A percentile compares a stretch with the other conserved stretches of the same genome.
These are phyloP conservation scores for Drosophila paramelanica DNA, from an alignment of 2,888 invertebrate species.

Conservation along the genomic window DNA sequence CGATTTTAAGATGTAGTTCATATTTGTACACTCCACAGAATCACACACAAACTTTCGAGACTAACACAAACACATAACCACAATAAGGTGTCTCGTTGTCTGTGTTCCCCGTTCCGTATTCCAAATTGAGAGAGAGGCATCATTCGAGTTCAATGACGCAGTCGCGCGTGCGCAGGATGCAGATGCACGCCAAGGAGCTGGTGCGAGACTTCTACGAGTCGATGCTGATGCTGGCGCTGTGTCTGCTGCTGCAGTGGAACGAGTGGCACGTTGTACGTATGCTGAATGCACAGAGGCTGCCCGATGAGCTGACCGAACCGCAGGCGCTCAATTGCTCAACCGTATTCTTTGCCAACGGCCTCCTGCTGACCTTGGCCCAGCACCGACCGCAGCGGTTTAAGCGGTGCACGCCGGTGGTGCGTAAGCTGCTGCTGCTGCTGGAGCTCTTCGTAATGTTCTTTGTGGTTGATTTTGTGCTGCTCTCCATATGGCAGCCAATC, in stretches of 20 bases:
- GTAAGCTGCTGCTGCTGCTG: conserved; percentile 25
- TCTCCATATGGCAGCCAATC: conserved; percentile 48
- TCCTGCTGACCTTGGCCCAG: conserved; percentile 35
- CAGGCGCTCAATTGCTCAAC: conserved; percentile 29
- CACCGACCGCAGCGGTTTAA: conserved; percentile 35
- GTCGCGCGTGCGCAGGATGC: conserved; percentile 12
- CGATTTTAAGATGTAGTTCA: neutral
- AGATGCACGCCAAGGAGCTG: conserved; percentile 14
- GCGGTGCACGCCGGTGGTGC: neutral
- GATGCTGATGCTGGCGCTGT: conserved; percentile 34
- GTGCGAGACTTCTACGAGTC: conserved; percentile 50
- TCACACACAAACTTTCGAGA: neutral
- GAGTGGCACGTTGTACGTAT: conserved; percentile 36
- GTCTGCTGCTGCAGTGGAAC: conserved; percentile 53
- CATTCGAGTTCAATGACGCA: conserved; percentile 11
- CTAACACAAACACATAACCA: neutral
- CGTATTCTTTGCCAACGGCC: conserved; percentile 32
- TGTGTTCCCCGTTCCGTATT: neutral
- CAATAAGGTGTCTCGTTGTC: too few relatives aligned
- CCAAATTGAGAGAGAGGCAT: conserved; percentile 14
- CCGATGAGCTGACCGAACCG: conserved; percentile 18
- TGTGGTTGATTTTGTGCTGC: conserved; percentile 39
- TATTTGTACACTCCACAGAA: neutral
- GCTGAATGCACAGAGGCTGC: conserved; percentile 7
- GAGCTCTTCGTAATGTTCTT: conserved; percentile 45